These are phyloP conservation scores for Trichoplusia ni DNA, from an alignment of 1,140 invertebrate genomes.

Conservation along the genomic window DNA sequence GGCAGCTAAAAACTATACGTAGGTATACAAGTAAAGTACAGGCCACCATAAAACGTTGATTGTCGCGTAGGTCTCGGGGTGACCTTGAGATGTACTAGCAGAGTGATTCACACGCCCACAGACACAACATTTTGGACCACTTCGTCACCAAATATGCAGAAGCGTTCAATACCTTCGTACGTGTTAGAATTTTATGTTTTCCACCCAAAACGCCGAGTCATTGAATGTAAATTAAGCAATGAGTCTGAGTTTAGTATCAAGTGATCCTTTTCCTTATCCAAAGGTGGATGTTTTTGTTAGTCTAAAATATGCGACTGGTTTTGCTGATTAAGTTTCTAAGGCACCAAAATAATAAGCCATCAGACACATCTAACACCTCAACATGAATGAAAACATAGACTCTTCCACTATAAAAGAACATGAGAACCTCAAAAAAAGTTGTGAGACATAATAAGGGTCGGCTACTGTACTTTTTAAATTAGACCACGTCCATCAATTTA, in stretches of 20 bases:
- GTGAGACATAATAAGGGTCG: slow-evolving; percentile 7
- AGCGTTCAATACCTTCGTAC: not conserved
- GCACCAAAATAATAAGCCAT: no score
- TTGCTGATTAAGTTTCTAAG: no score
- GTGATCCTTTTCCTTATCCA: not conserved
- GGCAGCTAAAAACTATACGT: slow-evolving; percentile 37
- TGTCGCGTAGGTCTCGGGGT: slow-evolving; percentile 35
- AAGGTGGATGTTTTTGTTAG: not conserved
- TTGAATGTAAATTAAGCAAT: slow-evolving; percentile 1
- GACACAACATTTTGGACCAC: not conserved
- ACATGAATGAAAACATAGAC: not conserved
- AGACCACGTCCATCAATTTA: slow-evolving; percentile 21
- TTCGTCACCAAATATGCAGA: slow-evolving; percentile 17
- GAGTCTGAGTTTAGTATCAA: not conserved
- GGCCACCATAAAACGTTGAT: slow-evolving; percentile 38
- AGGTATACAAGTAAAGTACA: slow-evolving; percentile 18
- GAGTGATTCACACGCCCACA: slow-evolving; percentile 39
- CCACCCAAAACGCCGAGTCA: not conserved
- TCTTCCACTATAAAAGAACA: not conserved
- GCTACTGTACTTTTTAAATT: slow-evolving; percentile 30
- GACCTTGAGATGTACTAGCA: slow-evolving; percentile 36
- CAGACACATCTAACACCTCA: not conserved
- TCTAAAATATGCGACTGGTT: no score
- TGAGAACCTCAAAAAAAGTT: slow-evolving; percentile 21
- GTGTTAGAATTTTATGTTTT: slow-evolving; percentile 9